Evolutionary conservation across 2,113 vertebrate species (phyloP), one percentile per base, ranked within the genome.

Genomic region (Vulpes ferrilata): DNA sequence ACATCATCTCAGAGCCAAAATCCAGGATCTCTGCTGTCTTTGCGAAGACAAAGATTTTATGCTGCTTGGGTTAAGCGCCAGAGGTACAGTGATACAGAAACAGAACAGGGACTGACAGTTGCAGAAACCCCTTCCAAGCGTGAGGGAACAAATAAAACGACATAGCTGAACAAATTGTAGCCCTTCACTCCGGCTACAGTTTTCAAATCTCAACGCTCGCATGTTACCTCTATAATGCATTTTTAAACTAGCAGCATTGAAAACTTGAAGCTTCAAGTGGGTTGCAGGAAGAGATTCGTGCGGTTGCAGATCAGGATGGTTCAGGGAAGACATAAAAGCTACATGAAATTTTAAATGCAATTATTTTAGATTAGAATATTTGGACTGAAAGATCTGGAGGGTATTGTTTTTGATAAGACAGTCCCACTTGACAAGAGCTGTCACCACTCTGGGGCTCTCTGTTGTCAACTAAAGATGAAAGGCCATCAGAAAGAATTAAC

Each of bases 401-500:
- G 97, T 98, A 98, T 98, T 99, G 98, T 97, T 98, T 98, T 97
- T 98, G 98, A 98, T 99, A 98, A 98, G 98, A 97, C 88, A n/a
- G 98, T 96, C 97, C 97, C 97, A 97, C 97, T 98, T 99, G 99
- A 98, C 98, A 98, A 97, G 98, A 96, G 85, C 98, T 99, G 98
- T 98, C 98, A 98, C 98, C 98, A 98, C 98, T 98, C 97, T 78
- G 95, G 97, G 98, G 97, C 97, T 98, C 96, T 98, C 98, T 88
- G 97, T 98, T 98, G 98, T 98, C 98, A 98, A 98, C 94, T 84
- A 90, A 97, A 98, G 98, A 99, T 98, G 98, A 99, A 99, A 99
- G 98, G 97, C 98, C 98, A 98, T 99, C 98, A 98, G 96, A 96
- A 99, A 98, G 98, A 98, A 99, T 99, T 98, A 99, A 98, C 98